These are phyloP conservation scores for Ptilodon capucinus DNA, from an alignment of 2,888 invertebrate genomes.

Conservation along the genomic window DNA sequence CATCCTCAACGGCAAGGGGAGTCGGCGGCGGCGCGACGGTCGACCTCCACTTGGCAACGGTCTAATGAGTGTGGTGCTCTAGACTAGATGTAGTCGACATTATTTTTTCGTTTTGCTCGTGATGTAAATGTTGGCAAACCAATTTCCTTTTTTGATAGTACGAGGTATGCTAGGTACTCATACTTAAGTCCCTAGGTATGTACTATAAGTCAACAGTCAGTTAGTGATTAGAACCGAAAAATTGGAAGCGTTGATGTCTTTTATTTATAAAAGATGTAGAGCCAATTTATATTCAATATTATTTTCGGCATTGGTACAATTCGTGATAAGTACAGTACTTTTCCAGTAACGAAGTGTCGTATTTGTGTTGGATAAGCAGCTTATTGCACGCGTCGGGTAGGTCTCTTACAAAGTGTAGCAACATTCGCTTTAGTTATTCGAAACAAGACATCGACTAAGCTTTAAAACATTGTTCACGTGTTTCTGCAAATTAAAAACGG, in stretches of 20 bases:
- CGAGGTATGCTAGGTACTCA: no score
- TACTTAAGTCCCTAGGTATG: no score
- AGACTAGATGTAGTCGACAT: slow-evolving; percentile 38
- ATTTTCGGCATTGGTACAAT: no score
- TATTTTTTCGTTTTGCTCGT: slow-evolving; percentile 33
- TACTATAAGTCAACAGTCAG: neutral
- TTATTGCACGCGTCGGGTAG: neutral
- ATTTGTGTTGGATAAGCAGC: neutral
- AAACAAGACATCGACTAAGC: no score
- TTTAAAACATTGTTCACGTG: neutral
- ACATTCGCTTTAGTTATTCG: neutral
- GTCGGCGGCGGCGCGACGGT: slow-evolving; percentile 32
- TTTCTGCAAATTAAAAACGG: neutral
- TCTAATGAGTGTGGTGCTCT: slow-evolving; percentile 51
- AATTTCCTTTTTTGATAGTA: no score
- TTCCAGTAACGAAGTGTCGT: neutral
- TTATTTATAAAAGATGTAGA: slow-evolving; percentile 27
- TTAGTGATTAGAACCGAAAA: neutral
- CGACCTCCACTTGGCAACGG: slow-evolving; percentile 54
- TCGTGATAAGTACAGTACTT: no score
- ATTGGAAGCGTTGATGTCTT: slow-evolving; percentile 58
- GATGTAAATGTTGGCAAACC: slow-evolving; percentile 16
- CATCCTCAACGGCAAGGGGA: slow-evolving; percentile 52
- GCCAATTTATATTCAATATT: neutral
- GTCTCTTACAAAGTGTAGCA: neutral